These are phyloP conservation scores for Hipposideros larvatus DNA, from an alignment of 2,797 vertebrate genomes.

Conservation along the genomic window DNA sequence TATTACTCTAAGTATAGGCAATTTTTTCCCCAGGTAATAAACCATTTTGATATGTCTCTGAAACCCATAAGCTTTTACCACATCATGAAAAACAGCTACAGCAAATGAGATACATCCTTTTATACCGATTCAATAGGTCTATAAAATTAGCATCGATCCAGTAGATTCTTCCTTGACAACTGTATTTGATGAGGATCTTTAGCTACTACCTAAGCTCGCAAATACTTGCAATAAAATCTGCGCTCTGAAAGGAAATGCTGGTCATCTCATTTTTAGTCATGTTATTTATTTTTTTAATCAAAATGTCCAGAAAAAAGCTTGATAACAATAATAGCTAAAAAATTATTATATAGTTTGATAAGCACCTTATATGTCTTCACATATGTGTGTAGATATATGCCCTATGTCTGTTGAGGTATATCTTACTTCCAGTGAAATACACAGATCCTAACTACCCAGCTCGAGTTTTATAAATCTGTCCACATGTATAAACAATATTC, in stretches of 20 bases:
- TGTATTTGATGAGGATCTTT: neutral
- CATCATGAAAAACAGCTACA: conserved; percentile 56
- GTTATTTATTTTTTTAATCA: neutral
- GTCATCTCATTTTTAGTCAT: neutral
- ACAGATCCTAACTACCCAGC: neutral
- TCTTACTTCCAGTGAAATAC: neutral
- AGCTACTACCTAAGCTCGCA: neutral
- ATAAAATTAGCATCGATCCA: conserved; percentile 68
- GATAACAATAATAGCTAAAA: neutral
- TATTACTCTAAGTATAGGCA: neutral
- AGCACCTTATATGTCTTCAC: neutral
- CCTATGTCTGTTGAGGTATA: neutral
- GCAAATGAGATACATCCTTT: conserved; percentile 47
- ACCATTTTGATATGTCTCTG: neutral
- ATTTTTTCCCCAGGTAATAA: neutral
- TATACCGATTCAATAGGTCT: conserved; percentile 50
- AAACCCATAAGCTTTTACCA: conserved; percentile 57
- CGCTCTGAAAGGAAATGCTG: neutral
- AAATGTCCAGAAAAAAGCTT: conserved; percentile 11
- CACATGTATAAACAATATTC: neutral
- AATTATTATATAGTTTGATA: neutral
- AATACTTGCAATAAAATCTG: neutral
- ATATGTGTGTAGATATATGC: rapidly evolving
- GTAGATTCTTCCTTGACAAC: neutral
- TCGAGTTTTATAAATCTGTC: neutral